phyloP scores from a whole-genome alignment of 1,140 invertebrate genomes.

The Oreohelix idahoensis region DNA sequence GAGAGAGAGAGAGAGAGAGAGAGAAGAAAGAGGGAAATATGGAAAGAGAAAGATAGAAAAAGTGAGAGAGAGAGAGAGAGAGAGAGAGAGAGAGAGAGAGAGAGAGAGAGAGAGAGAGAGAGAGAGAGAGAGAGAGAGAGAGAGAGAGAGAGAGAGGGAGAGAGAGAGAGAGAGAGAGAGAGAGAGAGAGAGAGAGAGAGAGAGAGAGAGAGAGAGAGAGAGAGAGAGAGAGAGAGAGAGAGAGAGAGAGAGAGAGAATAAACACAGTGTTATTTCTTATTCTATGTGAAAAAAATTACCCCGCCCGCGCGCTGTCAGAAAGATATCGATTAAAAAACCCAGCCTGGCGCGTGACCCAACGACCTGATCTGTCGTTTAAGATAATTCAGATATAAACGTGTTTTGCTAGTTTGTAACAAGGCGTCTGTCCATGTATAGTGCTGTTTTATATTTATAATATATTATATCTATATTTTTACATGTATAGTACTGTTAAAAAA shows the following conservation, averaged over 20 bases:
- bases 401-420: too few relatives aligned
- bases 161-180: conserved; percentile 14
- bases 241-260: neutral
- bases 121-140: conserved; percentile 7
- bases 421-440: too few relatives aligned
- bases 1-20: conserved; percentile 10
- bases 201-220: neutral
- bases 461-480: too few relatives aligned
- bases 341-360: too few relatives aligned
- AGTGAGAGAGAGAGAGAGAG: neutral
- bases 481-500: too few relatives aligned
- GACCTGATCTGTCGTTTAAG: too few relatives aligned
- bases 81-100: conserved; percentile 13
- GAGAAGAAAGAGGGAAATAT: neutral
- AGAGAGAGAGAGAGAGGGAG: conserved; percentile 1
- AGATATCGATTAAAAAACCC: too few relatives aligned
- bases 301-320: too few relatives aligned
- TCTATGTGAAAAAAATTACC: too few relatives aligned
- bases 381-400: too few relatives aligned
- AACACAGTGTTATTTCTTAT: too few relatives aligned
- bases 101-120: conserved; percentile 5
- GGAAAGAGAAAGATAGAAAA: neutral
- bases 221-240: neutral
- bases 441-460: too few relatives aligned
- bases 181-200: conserved; percentile 25